Evolutionary conservation across 1,140 invertebrate species (phyloP).

Genomic region (Ephestia elutella): DNA sequence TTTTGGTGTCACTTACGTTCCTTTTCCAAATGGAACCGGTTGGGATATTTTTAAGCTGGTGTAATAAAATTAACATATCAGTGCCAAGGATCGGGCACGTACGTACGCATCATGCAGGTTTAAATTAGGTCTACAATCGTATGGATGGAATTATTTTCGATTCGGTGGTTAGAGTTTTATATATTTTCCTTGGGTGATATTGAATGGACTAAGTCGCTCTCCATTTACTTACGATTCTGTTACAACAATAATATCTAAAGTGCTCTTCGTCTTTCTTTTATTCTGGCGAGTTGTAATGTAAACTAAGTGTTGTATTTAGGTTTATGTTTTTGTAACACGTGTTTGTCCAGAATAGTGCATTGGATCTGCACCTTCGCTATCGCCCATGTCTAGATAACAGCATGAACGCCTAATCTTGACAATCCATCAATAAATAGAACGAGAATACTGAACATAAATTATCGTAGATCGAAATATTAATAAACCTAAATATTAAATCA

Average conservation of each 20-base stretch:
- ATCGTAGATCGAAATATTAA: no score
- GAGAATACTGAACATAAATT: background rate
- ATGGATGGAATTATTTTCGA: background rate
- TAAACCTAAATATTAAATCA: no score
- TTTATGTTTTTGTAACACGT: background rate
- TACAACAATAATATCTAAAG: background rate
- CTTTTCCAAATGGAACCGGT: constrained; percentile 65
- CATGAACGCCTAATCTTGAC: background rate
- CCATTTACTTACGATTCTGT: background rate
- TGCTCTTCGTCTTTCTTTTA: background rate
- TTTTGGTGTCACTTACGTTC: constrained; percentile 60
- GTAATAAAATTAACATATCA: constrained; percentile 70
- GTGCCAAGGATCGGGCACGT: constrained; percentile 39
- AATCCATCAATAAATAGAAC: background rate
- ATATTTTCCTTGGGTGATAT: background rate
- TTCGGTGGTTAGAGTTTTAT: background rate
- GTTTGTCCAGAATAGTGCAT: background rate
- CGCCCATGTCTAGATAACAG: background rate
- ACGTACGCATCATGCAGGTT: constrained; percentile 34
- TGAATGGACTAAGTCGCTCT: constrained; percentile 4
- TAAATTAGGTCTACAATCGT: constrained; percentile 12
- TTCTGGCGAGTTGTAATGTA: background rate
- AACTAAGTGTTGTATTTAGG: no score
- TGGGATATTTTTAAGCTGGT: constrained; percentile 52
- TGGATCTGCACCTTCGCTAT: background rate